phyloP scores from a whole-genome alignment of 2,797 vertebrate genomes.

The Aselliscus stoliczkanus region DNA sequence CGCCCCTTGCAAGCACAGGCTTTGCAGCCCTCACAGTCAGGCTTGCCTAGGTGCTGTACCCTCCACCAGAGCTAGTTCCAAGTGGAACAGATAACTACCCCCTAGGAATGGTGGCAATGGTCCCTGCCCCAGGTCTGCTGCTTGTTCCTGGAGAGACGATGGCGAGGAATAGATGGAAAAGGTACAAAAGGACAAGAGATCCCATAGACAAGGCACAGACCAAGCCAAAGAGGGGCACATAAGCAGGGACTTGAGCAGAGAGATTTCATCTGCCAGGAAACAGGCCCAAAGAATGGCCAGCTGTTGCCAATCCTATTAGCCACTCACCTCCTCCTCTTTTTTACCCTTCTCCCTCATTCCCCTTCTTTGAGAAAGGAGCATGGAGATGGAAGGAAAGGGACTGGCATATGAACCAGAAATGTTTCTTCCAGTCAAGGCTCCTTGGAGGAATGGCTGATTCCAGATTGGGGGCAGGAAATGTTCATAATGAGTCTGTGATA shows the following conservation, averaged over 20 bases:
- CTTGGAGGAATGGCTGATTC: neutral
- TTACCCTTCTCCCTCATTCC: neutral
- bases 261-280: neutral
- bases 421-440: neutral
- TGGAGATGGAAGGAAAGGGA: neutral
- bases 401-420: neutral
- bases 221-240: neutral
- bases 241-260: neutral
- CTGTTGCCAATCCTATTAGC: neutral
- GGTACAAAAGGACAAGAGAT: neutral
- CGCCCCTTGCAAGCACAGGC: neutral
- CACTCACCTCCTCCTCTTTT: too few species aligned
- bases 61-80: neutral
- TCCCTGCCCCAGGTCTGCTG: neutral
- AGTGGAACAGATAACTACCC: neutral
- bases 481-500: neutral
- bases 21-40: neutral
- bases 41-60: too few species aligned
- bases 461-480: neutral
- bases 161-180: neutral
- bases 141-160: neutral
- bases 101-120: accelerated
- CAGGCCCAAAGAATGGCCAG: neutral
- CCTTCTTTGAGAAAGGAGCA: neutral
- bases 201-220: neutral